phyloP scores from a whole-genome alignment of 1,140 invertebrate genomes.

The Coboldia fuscipes region DNA sequence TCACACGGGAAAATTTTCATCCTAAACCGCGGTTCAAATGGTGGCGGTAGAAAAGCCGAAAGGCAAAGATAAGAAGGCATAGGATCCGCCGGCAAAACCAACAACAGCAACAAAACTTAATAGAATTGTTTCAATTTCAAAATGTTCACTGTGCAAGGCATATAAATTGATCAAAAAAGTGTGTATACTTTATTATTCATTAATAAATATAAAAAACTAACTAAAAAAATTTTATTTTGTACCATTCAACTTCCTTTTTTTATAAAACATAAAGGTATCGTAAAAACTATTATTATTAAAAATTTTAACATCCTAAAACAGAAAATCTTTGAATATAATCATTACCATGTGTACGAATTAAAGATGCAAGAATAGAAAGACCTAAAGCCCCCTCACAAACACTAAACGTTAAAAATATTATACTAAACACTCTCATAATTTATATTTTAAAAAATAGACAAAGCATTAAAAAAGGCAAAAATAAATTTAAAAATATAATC shows the following conservation, averaged over 20 bases:
- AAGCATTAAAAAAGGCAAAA: conserved; percentile 23
- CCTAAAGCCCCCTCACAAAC: conserved; percentile 33
- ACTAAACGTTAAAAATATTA: conserved; percentile 32
- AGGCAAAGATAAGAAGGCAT: too few relatives aligned
- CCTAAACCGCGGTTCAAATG: too few relatives aligned
- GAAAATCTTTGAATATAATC: conserved; percentile 29
- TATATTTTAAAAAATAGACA: conserved; percentile 24
- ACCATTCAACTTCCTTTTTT: conserved; percentile 17
- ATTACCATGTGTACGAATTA: conserved; percentile 30
- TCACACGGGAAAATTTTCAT: too few relatives aligned
- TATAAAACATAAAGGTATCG: conserved; percentile 19
- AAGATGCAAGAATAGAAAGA: conserved; percentile 28
- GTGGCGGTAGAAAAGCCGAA: too few relatives aligned
- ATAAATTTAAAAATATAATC: conserved; percentile 18
- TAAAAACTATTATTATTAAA: conserved; percentile 22
- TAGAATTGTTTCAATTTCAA: too few relatives aligned
- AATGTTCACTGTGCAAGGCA: too few relatives aligned
- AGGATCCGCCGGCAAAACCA: too few relatives aligned
- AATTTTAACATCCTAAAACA: conserved; percentile 29
- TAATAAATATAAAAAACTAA: conserved; percentile 20
- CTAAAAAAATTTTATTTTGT: conserved; percentile 19
- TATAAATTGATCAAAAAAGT: too few relatives aligned
- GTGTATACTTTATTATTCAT: too few relatives aligned
- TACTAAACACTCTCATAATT: conserved; percentile 25
- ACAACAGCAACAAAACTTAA: too few relatives aligned